phyloP scores from a whole-genome alignment of 2,113 vertebrate genomes.

The Dromiciops gliroides region DNA sequence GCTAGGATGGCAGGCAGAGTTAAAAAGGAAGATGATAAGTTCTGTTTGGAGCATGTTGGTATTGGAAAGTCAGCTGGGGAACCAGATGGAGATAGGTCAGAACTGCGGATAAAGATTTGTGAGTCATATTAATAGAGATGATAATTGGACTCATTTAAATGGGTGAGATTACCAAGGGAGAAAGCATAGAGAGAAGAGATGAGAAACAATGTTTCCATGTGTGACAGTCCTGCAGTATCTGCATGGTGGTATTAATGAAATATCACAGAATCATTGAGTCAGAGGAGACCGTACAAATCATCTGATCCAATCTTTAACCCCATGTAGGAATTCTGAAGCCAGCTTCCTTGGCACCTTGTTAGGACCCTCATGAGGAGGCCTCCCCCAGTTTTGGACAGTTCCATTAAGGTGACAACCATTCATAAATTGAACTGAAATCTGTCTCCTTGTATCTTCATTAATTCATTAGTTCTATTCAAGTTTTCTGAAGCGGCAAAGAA shows the following conservation, averaged over 20 bases:
- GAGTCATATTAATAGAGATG: background rate
- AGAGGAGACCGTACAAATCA: background rate
- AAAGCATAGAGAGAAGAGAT: background rate
- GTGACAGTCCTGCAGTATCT: background rate
- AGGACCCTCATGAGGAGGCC: background rate
- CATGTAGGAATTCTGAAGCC: no score
- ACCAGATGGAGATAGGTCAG: background rate
- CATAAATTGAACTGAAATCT: background rate
- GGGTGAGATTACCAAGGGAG: background rate
- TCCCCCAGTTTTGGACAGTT: background rate
- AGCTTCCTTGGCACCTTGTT: background rate
- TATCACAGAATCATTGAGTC: background rate
- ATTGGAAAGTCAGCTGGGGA: background rate
- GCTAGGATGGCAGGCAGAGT: background rate
- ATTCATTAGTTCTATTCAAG: background rate
- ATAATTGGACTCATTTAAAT: background rate
- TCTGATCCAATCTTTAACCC: background rate
- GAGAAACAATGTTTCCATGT: background rate
- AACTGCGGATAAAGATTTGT: background rate
- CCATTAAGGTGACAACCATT: background rate
- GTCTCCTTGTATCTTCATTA: background rate
- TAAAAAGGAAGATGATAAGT: background rate
- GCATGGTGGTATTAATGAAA: background rate
- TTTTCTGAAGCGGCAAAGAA: background rate
- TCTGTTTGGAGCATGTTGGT: background rate